Base-by-base conservation (phyloP, 2,888 invertebrate species). In the Schrankia costaestrigalis region DNA sequence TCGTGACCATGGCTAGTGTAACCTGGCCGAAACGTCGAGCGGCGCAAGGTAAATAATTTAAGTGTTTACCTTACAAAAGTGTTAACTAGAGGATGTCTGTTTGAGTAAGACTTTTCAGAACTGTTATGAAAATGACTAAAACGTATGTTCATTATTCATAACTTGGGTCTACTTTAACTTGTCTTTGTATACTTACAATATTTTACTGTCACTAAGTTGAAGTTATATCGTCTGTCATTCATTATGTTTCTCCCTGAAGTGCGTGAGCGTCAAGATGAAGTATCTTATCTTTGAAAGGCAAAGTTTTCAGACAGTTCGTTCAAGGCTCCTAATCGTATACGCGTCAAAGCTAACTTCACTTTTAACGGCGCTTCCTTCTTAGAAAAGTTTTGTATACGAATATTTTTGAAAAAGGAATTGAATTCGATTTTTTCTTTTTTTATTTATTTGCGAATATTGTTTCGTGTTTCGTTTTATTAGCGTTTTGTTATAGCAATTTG, bases 261-360 rank as follows among this genome's bases (percentile, higher is more conserved):
- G 28, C 46, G 49, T 41, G 33, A 10, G 32, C 10, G 18, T 21
- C 31, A 37, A 51, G 34, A 38, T 47, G n/a, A 44, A 37, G 36
- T 38, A 36, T 47, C 53, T 44, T 47, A 52, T 47, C 53, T 38
- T 52, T 9, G 33, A 34, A 51, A 36, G 41, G 15, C 39, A 13
- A 47, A 54, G 40, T 54, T 50, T 35, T 41, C 33, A 52, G 42
- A 36, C 41, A 41, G 35, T 47, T 52, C 25, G 31, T 35, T 42
- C 26, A 42, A 35, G 26, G 41, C 31, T 42, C 13, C 32, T 43
- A 41, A 56, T 56, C 56, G 41, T 51, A 50, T 40, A 56, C 39
- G 42, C 32, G 29, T 43, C 31, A 28, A n/a, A 42, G 28, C 39
- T 28, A 41, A 56, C 41, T 56, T 55, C 47, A 51, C 56, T 56